Evolutionary conservation across 2,888 invertebrate genomes (phyloP).

Genomic region (Parapristionchus giblindavisi): DNA sequence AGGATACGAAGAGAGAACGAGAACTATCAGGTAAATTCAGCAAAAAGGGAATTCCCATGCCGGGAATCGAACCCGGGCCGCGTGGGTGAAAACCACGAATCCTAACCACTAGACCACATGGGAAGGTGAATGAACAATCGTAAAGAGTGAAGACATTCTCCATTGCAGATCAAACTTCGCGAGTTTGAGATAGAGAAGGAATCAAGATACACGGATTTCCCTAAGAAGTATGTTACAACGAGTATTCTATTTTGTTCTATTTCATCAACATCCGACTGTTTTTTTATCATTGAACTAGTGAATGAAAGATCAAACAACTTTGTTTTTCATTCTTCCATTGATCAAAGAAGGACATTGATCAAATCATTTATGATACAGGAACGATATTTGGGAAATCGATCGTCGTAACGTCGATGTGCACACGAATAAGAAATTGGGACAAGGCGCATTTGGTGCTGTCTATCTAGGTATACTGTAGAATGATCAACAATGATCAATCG

Average conservation of each 20-base stretch:
- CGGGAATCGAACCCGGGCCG: slow-evolving; percentile 63
- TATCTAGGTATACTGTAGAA: slow-evolving; percentile 44
- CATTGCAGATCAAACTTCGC: slow-evolving; percentile 42
- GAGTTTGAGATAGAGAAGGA: slow-evolving; percentile 49
- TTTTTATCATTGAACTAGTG: not conserved
- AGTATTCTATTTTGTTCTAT: not conserved
- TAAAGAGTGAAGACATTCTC: not conserved
- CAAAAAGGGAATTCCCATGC: not conserved
- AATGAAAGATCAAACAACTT: too few relatives aligned
- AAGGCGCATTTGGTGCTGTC: slow-evolving; percentile 66
- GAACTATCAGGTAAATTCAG: slow-evolving; percentile 28
- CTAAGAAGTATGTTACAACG: slow-evolving; percentile 48
- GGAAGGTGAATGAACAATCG: not conserved
- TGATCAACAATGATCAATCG: not conserved
- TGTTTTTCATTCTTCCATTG: too few relatives aligned
- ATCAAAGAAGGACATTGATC: not conserved
- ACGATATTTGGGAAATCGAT: slow-evolving; percentile 67
- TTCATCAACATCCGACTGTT: not conserved
- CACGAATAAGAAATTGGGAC: slow-evolving; percentile 64
- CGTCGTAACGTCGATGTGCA: slow-evolving; percentile 67
- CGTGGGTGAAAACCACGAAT: slow-evolving; percentile 65
- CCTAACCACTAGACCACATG: slow-evolving; percentile 12
- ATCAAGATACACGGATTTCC: slow-evolving; percentile 65
- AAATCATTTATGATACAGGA: slow-evolving; percentile 38
- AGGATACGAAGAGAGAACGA: slow-evolving; percentile 42